phyloP scores from a whole-genome alignment of 2,113 vertebrate species.

The Ifrita kowaldi region DNA sequence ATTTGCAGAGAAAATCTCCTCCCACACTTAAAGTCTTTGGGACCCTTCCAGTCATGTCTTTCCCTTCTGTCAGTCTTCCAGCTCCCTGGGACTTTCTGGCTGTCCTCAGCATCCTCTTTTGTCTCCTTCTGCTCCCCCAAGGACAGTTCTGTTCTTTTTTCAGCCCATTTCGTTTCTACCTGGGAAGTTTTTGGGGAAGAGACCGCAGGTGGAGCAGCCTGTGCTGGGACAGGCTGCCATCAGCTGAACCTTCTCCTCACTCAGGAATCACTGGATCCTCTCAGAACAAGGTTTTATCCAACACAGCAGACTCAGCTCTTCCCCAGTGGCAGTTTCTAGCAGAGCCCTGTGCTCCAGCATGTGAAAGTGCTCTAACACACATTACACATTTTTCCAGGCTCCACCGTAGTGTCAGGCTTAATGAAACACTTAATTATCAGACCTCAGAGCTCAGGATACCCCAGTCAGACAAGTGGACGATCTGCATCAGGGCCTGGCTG shows the following conservation, averaged over 20 bases:
- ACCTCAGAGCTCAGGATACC: background rate
- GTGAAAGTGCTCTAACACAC: background rate
- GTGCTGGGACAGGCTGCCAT: background rate
- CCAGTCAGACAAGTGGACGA: background rate
- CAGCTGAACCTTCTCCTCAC: background rate
- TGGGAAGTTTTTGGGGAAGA: background rate
- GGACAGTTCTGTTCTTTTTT: background rate
- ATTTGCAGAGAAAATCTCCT: background rate
- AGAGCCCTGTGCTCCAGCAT: background rate
- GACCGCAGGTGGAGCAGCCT: background rate
- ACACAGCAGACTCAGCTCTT: background rate
- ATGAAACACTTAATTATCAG: constrained; percentile 56
- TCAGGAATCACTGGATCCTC: background rate
- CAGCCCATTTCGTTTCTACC: background rate
- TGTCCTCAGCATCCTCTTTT: background rate
- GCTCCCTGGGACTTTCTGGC: background rate
- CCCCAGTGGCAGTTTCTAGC: background rate
- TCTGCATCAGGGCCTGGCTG: background rate
- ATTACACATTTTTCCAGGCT: constrained; percentile 12
- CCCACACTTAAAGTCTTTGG: background rate
- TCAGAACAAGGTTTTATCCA: background rate
- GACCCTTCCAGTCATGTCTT: background rate
- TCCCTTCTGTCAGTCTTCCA: constrained; percentile 11
- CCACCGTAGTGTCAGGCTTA: background rate
- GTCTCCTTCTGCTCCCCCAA: background rate